Base-by-base conservation (phyloP, 2,113 vertebrate species). In the Colinus virginianus region DNA sequence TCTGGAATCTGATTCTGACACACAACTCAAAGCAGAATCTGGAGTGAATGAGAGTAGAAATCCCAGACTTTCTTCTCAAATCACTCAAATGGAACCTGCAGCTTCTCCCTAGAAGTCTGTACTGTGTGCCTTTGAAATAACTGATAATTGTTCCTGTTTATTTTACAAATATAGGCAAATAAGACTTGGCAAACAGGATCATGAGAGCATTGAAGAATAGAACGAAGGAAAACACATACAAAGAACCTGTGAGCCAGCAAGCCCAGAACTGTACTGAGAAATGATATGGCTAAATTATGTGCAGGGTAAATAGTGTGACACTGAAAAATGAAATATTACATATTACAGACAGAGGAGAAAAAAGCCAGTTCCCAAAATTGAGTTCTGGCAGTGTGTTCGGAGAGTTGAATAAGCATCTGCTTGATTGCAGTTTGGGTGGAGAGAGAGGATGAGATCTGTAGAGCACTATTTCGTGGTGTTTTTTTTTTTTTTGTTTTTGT, bases 301-400 rank as follows among this genome's bases (percentile, higher is more conserved):
- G 87, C 81, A 32, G 84, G 71, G 84, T 95, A 94, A 96, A 90
- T 88, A 92, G 68, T 92, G 80, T 93, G 95, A 95, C 94, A 90
- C 28, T 95, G 95, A 95, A 96, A 94, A 96, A 96, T 94, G 76
- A 86, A 95, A 66, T 92, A 79, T 89, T 83, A 71, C 58, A 0
- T 88, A 68, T 72, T 85, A 23, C 66, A 95, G 88, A 72, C 93
- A 90, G 62, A 84, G 49, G 16, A 90, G 84, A 86, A 90, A 90
- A 95, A 96, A 88, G 36, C 66, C 82, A 90, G 77, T 45, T 96
- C 84, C 79, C 56, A 58, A 94, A 92, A 95, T 46, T 91, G 87
- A 66, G 66, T 93, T 87, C 91, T 96, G 94, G 89, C 90, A 94
- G 72, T 87, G 46, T 66, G 66, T 95, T 97, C 83, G 77, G 93